Base-by-base conservation (phyloP, 1,140 invertebrate species). In the Zaprionus capensis region DNA sequence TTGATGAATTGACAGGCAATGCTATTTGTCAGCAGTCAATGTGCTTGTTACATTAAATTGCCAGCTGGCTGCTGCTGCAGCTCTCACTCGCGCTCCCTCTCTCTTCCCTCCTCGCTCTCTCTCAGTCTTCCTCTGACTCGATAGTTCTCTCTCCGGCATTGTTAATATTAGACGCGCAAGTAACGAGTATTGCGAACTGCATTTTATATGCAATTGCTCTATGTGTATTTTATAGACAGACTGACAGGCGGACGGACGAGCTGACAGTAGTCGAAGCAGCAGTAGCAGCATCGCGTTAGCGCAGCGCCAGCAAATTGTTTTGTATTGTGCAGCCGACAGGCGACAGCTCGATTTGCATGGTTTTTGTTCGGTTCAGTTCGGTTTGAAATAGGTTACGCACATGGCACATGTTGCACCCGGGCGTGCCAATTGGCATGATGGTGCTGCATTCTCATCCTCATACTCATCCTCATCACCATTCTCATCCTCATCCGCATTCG, bases 21-120 rank as follows among this genome's bases (percentile, higher is more conserved):
- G 82, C 88, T 83, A 91, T 91, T 91, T 91, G 90, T 91, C 90
- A 91, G 90, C 82, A 91, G 90, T 91, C 88, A 91, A 91, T 90
- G 81, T 86, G 84, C 91, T 91, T 91, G 86, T 91, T 91, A 86
- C 86, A 91, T 91, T 91, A 91, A 86, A 91, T 91, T 91, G 86
- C 86, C 81, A 88, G 79, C 78, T 77, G 77, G 71, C 78, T 85
- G 82, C 66, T 58, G 62, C 36, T 63, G 53, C 22, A 62, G 70
- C 22, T 55, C 34, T 12, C 46, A 49, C 46, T 69, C 46, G 59
- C 15, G 20, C 20, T 9, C 34, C 38, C 20, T 57, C 51, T 7
- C 57, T 24, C 34, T 31, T 2, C 64, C 20, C 4, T 46, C 28
- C 38, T 22, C 14, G 46, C 46, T 51, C 57, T 56, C n/a, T 41